phyloP scores from a whole-genome alignment of 1,140 invertebrate genomes.

The Bombus confusus region DNA sequence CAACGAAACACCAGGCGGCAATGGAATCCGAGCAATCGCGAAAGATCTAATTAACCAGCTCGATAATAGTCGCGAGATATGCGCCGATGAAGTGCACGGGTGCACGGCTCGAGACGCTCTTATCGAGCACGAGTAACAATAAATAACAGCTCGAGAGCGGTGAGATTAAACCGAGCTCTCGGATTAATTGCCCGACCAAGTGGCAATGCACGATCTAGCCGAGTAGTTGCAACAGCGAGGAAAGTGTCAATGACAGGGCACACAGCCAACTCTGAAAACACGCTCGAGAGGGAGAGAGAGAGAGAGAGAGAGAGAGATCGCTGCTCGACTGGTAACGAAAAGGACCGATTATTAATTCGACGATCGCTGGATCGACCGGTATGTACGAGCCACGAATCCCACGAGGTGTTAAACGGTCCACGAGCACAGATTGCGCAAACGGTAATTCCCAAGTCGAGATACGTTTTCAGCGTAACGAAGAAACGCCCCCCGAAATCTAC shows the following conservation, averaged over 20 bases:
- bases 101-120: constrained; percentile 13
- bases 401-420: background rate
- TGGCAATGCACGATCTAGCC: constrained; percentile 29
- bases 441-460: background rate
- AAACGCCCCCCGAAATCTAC: background rate
- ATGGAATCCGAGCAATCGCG: background rate
- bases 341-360: constrained; percentile 18
- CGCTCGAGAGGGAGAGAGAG: too few species aligned
- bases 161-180: constrained; percentile 23
- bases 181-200: constrained; percentile 38
- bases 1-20: background rate
- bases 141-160: constrained; percentile 34
- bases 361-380: background rate
- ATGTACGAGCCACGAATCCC: constrained; percentile 6
- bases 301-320: background rate
- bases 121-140: constrained; percentile 33
- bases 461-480: background rate
- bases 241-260: constrained; percentile 20
- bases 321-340: background rate
- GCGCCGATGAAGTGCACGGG: constrained; percentile 19
- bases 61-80: constrained; percentile 33
- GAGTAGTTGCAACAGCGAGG: constrained; percentile 5
- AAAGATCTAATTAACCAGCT: constrained; percentile 32
- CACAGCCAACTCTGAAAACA: background rate
- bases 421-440: background rate